Evolutionary conservation across 2,888 invertebrate species (phyloP).

Genomic region (Acanthopleura granulata): DNA sequence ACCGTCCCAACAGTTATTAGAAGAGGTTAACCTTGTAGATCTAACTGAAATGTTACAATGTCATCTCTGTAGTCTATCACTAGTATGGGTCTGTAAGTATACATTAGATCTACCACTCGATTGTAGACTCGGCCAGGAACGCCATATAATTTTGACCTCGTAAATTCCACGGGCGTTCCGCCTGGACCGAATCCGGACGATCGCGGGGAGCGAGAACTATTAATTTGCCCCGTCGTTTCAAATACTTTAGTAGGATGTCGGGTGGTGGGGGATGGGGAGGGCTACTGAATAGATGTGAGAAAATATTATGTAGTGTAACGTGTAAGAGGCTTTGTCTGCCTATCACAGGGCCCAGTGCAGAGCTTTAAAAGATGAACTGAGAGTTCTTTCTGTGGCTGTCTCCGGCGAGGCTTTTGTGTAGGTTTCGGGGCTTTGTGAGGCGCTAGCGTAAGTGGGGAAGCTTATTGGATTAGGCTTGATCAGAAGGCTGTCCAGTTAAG

Average conservation of each 20-base stretch:
- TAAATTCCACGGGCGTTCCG: not conserved
- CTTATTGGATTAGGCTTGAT: not conserved
- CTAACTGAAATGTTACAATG: too few species aligned
- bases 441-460: not conserved
- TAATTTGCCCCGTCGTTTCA: not conserved
- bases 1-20: too few species aligned
- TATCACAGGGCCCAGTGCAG: not conserved
- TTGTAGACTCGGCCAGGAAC: too few species aligned
- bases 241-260: not conserved
- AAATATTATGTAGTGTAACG: constrained; percentile 5
- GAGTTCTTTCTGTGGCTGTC: not conserved
- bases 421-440: not conserved
- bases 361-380: not conserved
- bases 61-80: too few species aligned
- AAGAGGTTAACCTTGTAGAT: too few species aligned
- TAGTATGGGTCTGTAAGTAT: too few species aligned
- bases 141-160: constrained; percentile 1
- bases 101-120: too few species aligned
- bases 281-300: not conserved
- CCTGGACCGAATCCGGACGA: not conserved
- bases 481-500: not conserved
- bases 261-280: too few species aligned
- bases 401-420: not conserved
- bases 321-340: not conserved
- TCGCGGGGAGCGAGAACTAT: not conserved